Evolutionary conservation across 2,113 vertebrate genomes (phyloP), one percentile per base, ranked within the genome.

Genomic region (Ahaetulla prasina): DNA sequence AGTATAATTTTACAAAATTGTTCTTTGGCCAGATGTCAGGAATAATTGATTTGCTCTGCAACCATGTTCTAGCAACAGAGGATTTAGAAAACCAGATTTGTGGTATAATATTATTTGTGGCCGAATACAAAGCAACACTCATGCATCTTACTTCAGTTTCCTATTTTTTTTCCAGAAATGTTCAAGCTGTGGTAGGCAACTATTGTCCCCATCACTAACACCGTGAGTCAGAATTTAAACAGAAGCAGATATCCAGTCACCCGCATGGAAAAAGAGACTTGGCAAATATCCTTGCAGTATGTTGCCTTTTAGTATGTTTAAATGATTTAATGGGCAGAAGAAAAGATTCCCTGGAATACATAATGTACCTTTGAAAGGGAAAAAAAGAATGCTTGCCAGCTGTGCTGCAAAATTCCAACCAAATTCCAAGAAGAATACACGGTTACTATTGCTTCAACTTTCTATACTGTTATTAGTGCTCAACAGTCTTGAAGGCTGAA

Each of bases 381-480:
- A 94, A 91, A 91, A 95, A 95, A 95, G 95, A 90, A 96, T 53
- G 93, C 96, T 97, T 90, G 95, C 97, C 94, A 97, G 93, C 96
- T 94, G 54, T 89, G 94, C 96, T 95, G 92, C 96, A 96, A 97
- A 97, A 97, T 95, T 96, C 97, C 97, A 97, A 96, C 97, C 97
- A 97, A 97, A 96, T 95, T 96, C 97, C 96, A 95, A 96, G 96
- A 97, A 95, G 96, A 93, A 94, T 95, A 93, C 89, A 96, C 95
- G 96, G 96, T 94, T 85, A 95, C 86, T 94, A 96, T 85, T 94
- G 95, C 96, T 95, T 95, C 95, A 94, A 96, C 96, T 97, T 96
- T 95, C 97, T 97, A 97, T 97, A 97, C 97, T 97, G 96, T 97
- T 97, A 98, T 98, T 98, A 98, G 93, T 95, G 97, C 95, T 96